phyloP scores from a whole-genome alignment of 2,888 invertebrate genomes.

The Cheilosia impressa region DNA sequence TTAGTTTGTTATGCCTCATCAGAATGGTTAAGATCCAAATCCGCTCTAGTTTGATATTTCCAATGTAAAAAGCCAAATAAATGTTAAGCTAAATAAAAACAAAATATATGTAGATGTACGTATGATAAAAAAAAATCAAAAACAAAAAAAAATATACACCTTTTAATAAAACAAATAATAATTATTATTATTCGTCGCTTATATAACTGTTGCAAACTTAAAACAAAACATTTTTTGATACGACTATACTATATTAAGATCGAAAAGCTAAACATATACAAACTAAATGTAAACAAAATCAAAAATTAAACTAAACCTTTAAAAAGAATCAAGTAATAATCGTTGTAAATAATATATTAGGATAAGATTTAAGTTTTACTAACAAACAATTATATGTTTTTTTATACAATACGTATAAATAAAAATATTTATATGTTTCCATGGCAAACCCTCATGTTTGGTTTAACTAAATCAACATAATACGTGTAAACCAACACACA shows the following conservation, averaged over 20 bases:
- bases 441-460: conserved; percentile 25
- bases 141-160: conserved; percentile 4
- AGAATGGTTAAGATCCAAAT: conserved; percentile 20
- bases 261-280: conserved; percentile 36
- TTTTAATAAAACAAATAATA: conserved; percentile 8
- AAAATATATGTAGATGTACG: conserved; percentile 19
- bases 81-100: conserved; percentile 54
- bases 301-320: conserved; percentile 44
- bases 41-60: conserved; percentile 39
- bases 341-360: conserved; percentile 65
- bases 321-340: conserved; percentile 11
- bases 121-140: conserved; percentile 11
- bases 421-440: conserved; percentile 51
- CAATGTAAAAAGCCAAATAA: conserved; percentile 74
- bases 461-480: conserved; percentile 20
- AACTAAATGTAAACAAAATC: conserved; percentile 45
- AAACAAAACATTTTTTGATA: conserved; percentile 67
- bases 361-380: conserved; percentile 54
- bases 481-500: conserved; percentile 41
- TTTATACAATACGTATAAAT: conserved; percentile 61
- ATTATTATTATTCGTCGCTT: conserved; percentile 59
- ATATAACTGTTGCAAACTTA: conserved; percentile 51
- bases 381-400: conserved; percentile 60
- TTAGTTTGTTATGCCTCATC: neutral
- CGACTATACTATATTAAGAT: conserved; percentile 64